phyloP scores from a whole-genome alignment of 2,888 invertebrate species.

The Drosophila testacea region DNA sequence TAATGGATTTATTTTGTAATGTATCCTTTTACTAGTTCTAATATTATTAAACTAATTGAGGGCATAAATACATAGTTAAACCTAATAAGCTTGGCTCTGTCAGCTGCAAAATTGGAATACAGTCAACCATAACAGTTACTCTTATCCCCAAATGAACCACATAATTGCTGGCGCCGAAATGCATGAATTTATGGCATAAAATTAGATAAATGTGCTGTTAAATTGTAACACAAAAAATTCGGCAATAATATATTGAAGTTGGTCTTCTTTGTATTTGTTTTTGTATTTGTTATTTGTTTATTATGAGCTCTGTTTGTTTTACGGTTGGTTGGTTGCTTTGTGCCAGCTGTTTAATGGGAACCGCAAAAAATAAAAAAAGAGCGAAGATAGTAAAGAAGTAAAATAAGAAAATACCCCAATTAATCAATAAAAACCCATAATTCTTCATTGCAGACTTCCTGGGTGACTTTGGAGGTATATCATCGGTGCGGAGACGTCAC shows the following conservation, averaged over 20 bases:
- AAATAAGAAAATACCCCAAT: constrained; percentile 41
- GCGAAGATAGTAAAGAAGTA: neutral
- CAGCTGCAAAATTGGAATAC: neutral
- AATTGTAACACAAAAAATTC: constrained; percentile 33
- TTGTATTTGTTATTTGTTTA: constrained; percentile 17
- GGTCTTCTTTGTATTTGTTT: constrained; percentile 20
- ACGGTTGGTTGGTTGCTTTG: constrained; percentile 27
- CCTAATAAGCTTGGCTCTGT: neutral
- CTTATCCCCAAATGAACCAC: neutral
- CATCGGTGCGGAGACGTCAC: constrained; percentile 83
- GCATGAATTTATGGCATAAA: constrained; percentile 43
- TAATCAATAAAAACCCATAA: constrained; percentile 69
- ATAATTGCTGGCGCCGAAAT: constrained; percentile 54
- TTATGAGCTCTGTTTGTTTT: constrained; percentile 36
- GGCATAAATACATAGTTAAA: too few species aligned
- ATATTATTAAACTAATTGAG: neutral
- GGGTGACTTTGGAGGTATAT: constrained; percentile 81
- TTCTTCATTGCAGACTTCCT: constrained; percentile 79
- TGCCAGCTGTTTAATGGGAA: constrained; percentile 57
- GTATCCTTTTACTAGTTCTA: too few species aligned
- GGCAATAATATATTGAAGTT: constrained; percentile 38
- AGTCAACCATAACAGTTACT: constrained; percentile 1
- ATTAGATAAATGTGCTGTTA: constrained; percentile 47
- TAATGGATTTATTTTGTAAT: too few species aligned
- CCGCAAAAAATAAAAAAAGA: constrained; percentile 31